Conservation (phyloP, 2,113 vertebrate genomes). For the Campylorhamphus procurvoides region DNA sequence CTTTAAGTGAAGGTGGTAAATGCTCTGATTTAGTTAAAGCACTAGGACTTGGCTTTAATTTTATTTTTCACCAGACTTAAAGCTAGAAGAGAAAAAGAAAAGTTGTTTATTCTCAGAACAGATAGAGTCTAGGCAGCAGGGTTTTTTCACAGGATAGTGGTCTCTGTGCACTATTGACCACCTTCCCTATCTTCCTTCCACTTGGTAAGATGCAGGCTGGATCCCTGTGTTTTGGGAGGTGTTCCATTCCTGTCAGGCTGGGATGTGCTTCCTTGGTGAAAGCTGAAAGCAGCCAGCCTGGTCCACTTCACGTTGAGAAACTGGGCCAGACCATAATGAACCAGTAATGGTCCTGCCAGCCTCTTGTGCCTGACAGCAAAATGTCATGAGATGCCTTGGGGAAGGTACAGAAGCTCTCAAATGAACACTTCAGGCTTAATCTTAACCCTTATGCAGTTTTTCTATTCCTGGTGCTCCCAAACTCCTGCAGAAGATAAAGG, state of each 20-base stretch:
- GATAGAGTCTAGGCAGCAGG: not conserved
- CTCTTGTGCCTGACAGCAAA: not conserved
- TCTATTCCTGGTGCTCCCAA: not conserved
- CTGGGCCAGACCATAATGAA: not conserved
- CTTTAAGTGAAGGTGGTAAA: slow-evolving; percentile 19
- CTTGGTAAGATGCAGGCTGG: not conserved
- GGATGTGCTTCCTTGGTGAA: not conserved
- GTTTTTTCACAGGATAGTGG: not conserved
- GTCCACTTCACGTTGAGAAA: not conserved
- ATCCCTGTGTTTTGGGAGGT: not conserved
- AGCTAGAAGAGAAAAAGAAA: not conserved
- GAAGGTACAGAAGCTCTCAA: not conserved
- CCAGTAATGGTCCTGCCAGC: not conserved
- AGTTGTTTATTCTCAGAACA: not conserved
- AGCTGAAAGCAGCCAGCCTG: not conserved
- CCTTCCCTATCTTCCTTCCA: not conserved
- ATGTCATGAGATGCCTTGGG: not conserved
- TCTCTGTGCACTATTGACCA: not conserved
- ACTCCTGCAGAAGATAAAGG: not conserved
- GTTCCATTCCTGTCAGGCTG: not conserved
- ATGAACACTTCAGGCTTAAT: not conserved
- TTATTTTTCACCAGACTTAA: slow-evolving; percentile 9
- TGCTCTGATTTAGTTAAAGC: slow-evolving; percentile 12
- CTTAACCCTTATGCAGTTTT: not conserved
- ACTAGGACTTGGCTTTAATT: not conserved